A percentile compares a stretch with the other conserved stretches of the same genome.
These are phyloP conservation scores for Leptinotarsa juncta DNA, from an alignment of 2,888 invertebrate species.

Conservation along the genomic window DNA sequence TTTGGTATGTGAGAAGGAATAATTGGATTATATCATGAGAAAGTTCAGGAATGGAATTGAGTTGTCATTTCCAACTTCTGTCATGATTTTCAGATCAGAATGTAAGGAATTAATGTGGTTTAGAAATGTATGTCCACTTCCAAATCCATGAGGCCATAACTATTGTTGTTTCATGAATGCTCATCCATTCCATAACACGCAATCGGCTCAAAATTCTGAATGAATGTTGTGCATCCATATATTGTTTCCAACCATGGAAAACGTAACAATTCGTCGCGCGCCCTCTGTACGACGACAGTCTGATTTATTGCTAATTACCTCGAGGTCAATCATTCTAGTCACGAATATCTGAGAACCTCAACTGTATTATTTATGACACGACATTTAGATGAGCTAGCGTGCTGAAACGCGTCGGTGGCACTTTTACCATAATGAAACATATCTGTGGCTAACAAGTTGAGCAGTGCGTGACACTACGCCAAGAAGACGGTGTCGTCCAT, in stretches of 20 bases:
- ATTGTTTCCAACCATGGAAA: too few species aligned
- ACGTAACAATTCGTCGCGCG: constrained; percentile 20
- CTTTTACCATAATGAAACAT: constrained; percentile 53
- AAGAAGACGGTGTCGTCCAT: constrained; percentile 50
- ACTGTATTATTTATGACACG: constrained; percentile 56
- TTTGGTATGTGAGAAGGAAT: too few species aligned
- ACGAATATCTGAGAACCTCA: constrained; percentile 51
- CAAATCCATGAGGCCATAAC: too few species aligned
- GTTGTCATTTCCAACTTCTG: too few species aligned
- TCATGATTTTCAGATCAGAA: too few species aligned
- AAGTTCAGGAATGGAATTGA: too few species aligned
- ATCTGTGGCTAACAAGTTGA: constrained; percentile 42
- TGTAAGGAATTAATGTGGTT: too few species aligned
- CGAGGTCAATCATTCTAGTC: constrained; percentile 54
- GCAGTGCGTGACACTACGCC: constrained; percentile 31
- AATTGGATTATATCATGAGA: too few species aligned
- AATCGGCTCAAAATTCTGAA: neutral
- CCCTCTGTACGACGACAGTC: constrained; percentile 32
- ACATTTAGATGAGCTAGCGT: constrained; percentile 57
- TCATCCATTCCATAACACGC: too few species aligned
- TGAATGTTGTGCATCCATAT: neutral
- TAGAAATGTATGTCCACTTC: too few species aligned
- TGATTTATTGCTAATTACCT: constrained; percentile 53
- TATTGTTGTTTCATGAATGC: too few species aligned
- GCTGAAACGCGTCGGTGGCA: constrained; percentile 49